phyloP scores from a whole-genome alignment of 2,113 vertebrate species.

The Mormyrus lacerda region DNA sequence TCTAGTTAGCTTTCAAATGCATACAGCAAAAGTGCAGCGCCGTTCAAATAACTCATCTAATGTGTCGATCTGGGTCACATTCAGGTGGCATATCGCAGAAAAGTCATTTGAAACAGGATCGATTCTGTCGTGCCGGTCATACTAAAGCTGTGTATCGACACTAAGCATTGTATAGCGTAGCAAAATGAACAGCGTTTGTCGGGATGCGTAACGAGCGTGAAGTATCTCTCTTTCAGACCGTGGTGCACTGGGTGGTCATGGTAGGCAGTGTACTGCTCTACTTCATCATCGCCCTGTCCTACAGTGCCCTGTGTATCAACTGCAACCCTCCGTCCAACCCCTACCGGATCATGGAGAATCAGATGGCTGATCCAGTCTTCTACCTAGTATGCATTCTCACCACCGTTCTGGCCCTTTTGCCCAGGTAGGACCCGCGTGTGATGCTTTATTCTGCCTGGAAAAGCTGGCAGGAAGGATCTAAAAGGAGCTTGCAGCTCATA shows the following conservation, averaged over 20 bases:
- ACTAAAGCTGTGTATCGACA: neutral
- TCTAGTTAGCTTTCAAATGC: neutral
- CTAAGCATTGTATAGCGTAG: neutral
- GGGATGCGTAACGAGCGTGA: neutral
- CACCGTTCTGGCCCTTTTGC: slow-evolving; percentile 72
- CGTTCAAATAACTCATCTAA: neutral
- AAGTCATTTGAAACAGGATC: neutral
- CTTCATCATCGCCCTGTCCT: slow-evolving; percentile 65
- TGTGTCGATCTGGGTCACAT: neutral
- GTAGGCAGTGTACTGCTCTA: slow-evolving; percentile 70
- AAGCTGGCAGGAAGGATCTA: neutral
- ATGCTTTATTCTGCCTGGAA: neutral
- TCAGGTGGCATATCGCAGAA: neutral
- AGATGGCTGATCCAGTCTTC: slow-evolving; percentile 76
- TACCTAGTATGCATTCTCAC: slow-evolving; percentile 78
- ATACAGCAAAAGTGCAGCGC: neutral
- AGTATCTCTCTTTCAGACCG: slow-evolving; percentile 59
- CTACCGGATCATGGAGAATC: slow-evolving; percentile 76
- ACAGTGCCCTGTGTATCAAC: slow-evolving; percentile 65
- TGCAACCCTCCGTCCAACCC: slow-evolving; percentile 79
- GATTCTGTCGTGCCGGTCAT: neutral
- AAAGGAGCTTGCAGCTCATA: neutral
- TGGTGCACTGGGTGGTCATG: slow-evolving; percentile 66
- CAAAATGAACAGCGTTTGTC: neutral
- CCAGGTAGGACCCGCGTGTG: slow-evolving; percentile 64